Evolutionary conservation across 2,797 vertebrate species (phyloP).

Genomic region (Pseudochromis fuscus): DNA sequence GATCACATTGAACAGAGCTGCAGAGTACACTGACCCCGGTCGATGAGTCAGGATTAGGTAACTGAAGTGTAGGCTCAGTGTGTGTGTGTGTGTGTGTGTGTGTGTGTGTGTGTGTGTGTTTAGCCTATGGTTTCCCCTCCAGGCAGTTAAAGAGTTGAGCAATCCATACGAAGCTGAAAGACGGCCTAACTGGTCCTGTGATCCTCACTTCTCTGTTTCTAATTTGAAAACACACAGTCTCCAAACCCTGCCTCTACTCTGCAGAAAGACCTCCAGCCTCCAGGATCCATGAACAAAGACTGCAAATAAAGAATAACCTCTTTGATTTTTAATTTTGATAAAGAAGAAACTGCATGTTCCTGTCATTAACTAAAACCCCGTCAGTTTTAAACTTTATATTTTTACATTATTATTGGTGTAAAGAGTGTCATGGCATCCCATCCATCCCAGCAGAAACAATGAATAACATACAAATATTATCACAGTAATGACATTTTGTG

Average conservation of each 20-base stretch:
- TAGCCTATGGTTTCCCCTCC: constrained; percentile 52
- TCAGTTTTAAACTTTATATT: no score
- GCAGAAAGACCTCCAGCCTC: not conserved
- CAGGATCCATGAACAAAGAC: not conserved
- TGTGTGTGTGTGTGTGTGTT: constrained; percentile 38
- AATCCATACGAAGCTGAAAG: constrained; percentile 45
- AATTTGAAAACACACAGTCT: constrained; percentile 37
- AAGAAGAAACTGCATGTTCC: not conserved
- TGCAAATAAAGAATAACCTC: not conserved
- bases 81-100: no score
- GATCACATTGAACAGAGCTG: constrained; percentile 30
- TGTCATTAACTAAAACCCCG: not conserved
- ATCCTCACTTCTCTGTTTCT: constrained; percentile 24
- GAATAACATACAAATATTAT: no score
- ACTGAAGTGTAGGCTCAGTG: constrained; percentile 36
- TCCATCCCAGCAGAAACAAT: not conserved
- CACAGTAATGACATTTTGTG: not conserved
- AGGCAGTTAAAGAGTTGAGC: constrained; percentile 57
- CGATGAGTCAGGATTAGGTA: constrained; percentile 58
- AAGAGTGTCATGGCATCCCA: no score
- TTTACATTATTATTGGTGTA: no score
- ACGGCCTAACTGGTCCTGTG: constrained; percentile 31
- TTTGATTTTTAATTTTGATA: not conserved
- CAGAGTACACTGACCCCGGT: constrained; percentile 32
- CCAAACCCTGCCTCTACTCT: constrained; percentile 12